These are phyloP conservation scores for Sus scrofa DNA, from an alignment of 2,113 vertebrate genomes.

Conservation along the genomic window T2T-Sscrofa CM000826.6:154507001-154507500, in stretches of 20 bases:
- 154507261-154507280: neutral
- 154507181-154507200: too few species aligned
- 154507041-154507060: neutral
- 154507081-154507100: too few species aligned
- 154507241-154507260: neutral
- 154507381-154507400: neutral
- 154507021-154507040: neutral
- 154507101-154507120: neutral
- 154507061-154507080: neutral
- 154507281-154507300: neutral
- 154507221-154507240: too few species aligned
- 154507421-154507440: neutral
- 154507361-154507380: neutral
- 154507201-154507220: too few species aligned
- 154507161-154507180: too few species aligned
- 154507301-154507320: neutral
- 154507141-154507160: too few species aligned
- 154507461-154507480: neutral
- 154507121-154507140: too few species aligned
- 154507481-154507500: neutral
- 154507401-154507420: neutral
- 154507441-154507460: neutral
- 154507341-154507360: neutral
- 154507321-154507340: neutral
- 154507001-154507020: neutral